Conservation (phyloP, 2,113 vertebrate species). For the Poicephalus gulielmi region DNA sequence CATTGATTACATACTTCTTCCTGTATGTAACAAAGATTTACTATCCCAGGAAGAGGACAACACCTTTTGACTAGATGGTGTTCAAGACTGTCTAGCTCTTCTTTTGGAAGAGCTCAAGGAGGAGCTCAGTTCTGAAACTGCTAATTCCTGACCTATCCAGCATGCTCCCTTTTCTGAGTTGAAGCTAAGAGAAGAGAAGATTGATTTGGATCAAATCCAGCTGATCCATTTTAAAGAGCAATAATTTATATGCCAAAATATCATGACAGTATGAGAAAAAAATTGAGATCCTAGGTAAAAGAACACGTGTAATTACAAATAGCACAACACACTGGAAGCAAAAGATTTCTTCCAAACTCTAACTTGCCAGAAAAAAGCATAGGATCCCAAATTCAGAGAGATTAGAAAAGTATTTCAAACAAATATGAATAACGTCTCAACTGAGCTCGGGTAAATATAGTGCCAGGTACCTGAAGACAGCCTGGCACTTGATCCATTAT, state of each 20-base stretch:
- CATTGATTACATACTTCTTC: background rate
- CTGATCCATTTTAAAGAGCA: background rate
- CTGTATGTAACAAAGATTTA: background rate
- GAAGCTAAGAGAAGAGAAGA: background rate
- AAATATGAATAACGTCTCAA: background rate
- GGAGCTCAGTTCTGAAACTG: background rate
- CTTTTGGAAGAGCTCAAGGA: background rate
- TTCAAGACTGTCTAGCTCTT: background rate
- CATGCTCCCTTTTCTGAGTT: background rate
- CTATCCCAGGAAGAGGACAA: background rate
- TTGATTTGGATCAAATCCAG: background rate
- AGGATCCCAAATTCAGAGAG: background rate
- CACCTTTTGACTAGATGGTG: background rate
- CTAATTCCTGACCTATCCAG: background rate
- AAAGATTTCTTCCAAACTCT: background rate
- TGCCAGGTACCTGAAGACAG: background rate
- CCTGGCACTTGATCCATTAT: background rate
- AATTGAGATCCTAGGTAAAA: background rate
- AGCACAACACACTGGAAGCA: background rate
- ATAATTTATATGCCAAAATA: background rate
- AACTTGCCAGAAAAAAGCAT: background rate
- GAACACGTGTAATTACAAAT: background rate
- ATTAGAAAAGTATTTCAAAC: background rate
- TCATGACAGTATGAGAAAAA: background rate
- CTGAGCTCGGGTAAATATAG: background rate